A percentile compares a stretch with the other conserved stretches of the same genome.
Evolutionary conservation across 1,140 invertebrate genomes (phyloP).

Genomic region (Lerema accius): DNA sequence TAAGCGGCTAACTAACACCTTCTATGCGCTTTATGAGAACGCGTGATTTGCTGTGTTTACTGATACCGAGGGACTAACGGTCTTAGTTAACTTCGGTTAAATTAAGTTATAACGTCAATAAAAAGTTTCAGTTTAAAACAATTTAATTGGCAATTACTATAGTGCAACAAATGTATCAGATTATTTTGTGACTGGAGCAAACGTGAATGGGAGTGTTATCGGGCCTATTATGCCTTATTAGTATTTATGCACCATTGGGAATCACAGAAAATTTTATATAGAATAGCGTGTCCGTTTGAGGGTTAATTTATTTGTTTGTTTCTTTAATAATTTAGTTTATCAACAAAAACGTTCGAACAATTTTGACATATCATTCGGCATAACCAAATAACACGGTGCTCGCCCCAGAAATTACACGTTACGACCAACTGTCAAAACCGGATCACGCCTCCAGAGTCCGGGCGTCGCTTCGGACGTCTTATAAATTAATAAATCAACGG

Average conservation of each 20-base stretch:
- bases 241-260: no score
- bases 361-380: constrained; percentile 37
- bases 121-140: background rate
- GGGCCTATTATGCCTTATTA: no score
- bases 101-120: background rate
- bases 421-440: constrained; percentile 62
- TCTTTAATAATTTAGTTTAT: background rate
- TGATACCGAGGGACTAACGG: constrained; percentile 5
- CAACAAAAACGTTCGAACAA: constrained; percentile 28
- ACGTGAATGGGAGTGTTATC: no score
- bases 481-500: constrained; percentile 76
- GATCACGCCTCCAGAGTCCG: constrained; percentile 51
- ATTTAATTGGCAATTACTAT: no score
- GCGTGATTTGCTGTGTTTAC: constrained; percentile 38
- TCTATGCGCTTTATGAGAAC: constrained; percentile 34
- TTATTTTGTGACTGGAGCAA: no score
- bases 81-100: background rate
- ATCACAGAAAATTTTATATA: no score
- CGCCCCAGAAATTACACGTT: constrained; percentile 63
- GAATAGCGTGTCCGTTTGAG: no score
- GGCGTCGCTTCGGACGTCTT: constrained; percentile 3
- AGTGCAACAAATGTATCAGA: no score
- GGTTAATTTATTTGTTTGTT: background rate
- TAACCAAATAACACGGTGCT: constrained; percentile 46
- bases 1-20: constrained; percentile 61